A percentile compares a stretch with the other conserved stretches of the same genome.
Evolutionary conservation across 2,888 invertebrate species (phyloP).

Genomic region (Ephialtes manifestator): DNA sequence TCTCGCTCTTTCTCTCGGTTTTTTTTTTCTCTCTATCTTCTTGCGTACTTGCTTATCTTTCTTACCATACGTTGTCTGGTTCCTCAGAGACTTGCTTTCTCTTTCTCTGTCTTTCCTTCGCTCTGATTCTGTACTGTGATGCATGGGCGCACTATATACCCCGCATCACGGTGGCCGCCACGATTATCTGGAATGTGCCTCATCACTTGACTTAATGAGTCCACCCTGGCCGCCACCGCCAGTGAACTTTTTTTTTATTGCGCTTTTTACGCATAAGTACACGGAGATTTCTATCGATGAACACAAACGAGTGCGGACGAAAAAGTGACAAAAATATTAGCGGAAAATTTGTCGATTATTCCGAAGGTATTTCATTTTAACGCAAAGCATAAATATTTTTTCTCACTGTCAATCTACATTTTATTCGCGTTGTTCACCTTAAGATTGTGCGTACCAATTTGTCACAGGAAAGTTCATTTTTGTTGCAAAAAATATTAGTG

Average conservation of each 20-base stretch:
- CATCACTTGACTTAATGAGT: slow-evolving; percentile 79
- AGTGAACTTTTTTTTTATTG: neutral
- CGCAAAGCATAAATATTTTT: neutral
- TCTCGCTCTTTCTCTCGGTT: neutral
- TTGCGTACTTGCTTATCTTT: slow-evolving; percentile 48
- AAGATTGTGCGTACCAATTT: neutral
- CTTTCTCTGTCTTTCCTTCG: slow-evolving; percentile 48
- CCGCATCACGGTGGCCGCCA: slow-evolving; percentile 64
- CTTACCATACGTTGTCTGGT: slow-evolving; percentile 30
- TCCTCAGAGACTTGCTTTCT: slow-evolving; percentile 30
- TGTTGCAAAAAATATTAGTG: neutral
- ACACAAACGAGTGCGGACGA: slow-evolving; percentile 9
- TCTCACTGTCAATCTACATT: neutral
- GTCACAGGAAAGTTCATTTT: neutral
- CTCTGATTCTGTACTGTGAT: slow-evolving; percentile 34
- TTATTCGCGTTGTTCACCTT: neutral
- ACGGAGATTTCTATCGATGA: neutral
- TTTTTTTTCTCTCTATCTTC: slow-evolving; percentile 2
- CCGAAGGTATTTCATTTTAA: neutral
- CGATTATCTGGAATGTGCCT: slow-evolving; percentile 76
- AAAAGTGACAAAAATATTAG: slow-evolving; percentile 17
- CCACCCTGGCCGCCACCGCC: slow-evolving; percentile 47
- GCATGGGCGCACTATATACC: neutral
- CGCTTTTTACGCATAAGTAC: slow-evolving; percentile 18
- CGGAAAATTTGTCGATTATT: neutral